Evolutionary conservation across 2,888 invertebrate species (phyloP), one percentile per base, ranked within the genome.

Genomic region (Pseudococcus viburni): DNA sequence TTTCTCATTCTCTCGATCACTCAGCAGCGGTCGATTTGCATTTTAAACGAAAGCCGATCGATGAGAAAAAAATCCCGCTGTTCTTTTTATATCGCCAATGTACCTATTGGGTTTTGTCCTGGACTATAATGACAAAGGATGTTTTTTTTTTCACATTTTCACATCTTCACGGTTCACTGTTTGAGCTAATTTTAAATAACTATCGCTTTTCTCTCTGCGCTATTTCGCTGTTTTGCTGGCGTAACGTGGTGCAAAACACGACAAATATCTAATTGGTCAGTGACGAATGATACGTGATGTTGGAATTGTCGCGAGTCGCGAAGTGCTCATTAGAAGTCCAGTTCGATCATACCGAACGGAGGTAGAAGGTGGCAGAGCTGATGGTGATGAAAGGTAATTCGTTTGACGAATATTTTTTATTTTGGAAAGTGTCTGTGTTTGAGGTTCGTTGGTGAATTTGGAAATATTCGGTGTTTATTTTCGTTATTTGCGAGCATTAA

Each of bases 241-340:
- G 19, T n/a, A 33, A 26, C 26, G 33, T 26, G 68, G 26, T 33
- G 33, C 68, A 33, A 73, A 73, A 73, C 33, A 73, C 68, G 68
- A 33, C 59, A 59, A n/a, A 19, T 19, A 11, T 59, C 19, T 73
- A 73, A 73, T 73, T 73, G 68, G 68, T 73, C 68, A 73, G 68
- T 73, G 68, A 73, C 68, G 68, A 33, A 73, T 73, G 68, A 26
- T 73, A 73, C 68, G 68, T 73, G 68, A 33, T 26, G 68, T 73
- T 73, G 68, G 26, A 73, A 33, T 15, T 73, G 33, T 73, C 68
- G 68, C 68, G 68, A 73, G 26, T 33, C 26, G 26, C 26, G 26
- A 3, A 73, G 33, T 26, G 68, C 19, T 59, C 19, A 59, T 59
- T 59, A 59, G 9, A 11, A 73, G 68, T 73, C 68, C 12, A 73